A percentile compares a stretch with the other conserved stretches of the same genome.
These are phyloP conservation scores for Marmota monax DNA, from an alignment of 2,113 vertebrate genomes.

Conservation along the genomic window DNA sequence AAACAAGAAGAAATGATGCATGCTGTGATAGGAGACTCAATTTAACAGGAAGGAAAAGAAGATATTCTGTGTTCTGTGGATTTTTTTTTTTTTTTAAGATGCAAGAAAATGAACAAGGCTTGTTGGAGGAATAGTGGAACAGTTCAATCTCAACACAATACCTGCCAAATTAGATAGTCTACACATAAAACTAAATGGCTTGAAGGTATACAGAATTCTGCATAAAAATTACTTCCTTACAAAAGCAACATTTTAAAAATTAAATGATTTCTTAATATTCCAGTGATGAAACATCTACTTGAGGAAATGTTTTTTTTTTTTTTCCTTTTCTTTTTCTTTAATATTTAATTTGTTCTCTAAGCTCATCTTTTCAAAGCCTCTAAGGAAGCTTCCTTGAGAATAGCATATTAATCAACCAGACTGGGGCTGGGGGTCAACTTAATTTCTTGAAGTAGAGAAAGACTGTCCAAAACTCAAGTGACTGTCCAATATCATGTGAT, in stretches of 20 bases:
- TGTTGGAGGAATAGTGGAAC: neutral
- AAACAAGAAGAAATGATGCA: neutral
- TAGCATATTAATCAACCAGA: neutral
- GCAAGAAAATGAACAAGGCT: neutral
- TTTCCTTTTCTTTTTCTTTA: neutral
- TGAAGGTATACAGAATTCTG: neutral
- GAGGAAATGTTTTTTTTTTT: neutral
- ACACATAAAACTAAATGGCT: neutral
- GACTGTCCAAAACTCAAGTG: neutral
- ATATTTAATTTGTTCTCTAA: neutral
- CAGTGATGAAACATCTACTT: neutral
- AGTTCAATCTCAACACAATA: neutral
- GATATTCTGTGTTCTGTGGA: neutral
- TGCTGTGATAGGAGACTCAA: neutral
- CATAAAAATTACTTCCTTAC: neutral
- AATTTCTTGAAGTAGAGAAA: constrained; percentile 34
- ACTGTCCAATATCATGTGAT: neutral
- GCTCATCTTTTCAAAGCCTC: neutral
- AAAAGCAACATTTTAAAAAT: neutral
- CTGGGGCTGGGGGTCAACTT: neutral
- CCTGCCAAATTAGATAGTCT: neutral
- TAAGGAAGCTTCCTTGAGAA: constrained; percentile 21
- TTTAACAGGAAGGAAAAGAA: neutral
- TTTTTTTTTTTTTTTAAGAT: neutral
- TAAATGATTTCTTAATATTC: constrained; percentile 15